A percentile compares a stretch with the other conserved stretches of the same genome.
phyloP scores from a whole-genome alignment of 1,140 invertebrate genomes.

The Augochlora pura region DNA sequence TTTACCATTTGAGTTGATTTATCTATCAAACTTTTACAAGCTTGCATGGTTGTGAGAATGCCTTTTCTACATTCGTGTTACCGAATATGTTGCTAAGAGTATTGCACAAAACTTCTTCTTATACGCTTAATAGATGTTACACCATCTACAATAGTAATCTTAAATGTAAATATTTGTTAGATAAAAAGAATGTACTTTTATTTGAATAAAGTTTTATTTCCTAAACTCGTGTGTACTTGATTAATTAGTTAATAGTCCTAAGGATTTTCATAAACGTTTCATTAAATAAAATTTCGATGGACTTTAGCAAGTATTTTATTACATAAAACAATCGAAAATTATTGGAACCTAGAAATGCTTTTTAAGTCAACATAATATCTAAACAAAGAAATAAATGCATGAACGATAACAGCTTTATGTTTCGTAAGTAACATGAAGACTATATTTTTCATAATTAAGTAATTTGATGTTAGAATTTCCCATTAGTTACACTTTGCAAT shows the following conservation, averaged over 20 bases:
- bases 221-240: constrained; percentile 34
- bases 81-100: neutral
- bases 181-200: constrained; percentile 35
- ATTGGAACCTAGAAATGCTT: neutral
- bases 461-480: neutral
- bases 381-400: constrained; percentile 17
- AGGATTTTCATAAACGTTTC: neutral
- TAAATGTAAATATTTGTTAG: constrained; percentile 29
- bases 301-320: neutral
- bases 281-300: neutral
- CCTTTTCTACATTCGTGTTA: neutral
- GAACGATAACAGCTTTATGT: constrained; percentile 15
- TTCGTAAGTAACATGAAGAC: constrained; percentile 11
- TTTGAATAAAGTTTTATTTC: constrained; percentile 47
- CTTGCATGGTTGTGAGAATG: constrained; percentile 3
- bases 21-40: neutral
- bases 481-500: neutral
- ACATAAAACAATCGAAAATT: neutral
- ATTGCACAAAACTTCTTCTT: neutral
- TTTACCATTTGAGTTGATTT: neutral
- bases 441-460: neutral
- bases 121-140: neutral
- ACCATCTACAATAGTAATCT: constrained; percentile 2
- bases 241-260: constrained; percentile 32
- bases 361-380: neutral